These are phyloP conservation scores for Archegozetes longisetosus DNA, from an alignment of 1,140 invertebrate species.

Conservation along the genomic window DNA sequence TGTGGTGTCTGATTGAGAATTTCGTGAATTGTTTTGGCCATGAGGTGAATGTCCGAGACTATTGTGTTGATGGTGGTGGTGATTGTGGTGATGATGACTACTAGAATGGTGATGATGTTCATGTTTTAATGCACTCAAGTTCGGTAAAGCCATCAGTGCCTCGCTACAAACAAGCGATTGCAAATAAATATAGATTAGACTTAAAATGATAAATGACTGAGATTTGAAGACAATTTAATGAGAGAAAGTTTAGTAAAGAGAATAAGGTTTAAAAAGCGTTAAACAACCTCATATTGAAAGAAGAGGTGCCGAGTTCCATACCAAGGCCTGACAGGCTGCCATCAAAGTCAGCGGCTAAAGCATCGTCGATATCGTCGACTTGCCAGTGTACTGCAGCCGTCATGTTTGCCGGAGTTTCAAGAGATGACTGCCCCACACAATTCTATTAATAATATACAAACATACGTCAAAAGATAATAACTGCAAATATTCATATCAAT, in stretches of 20 bases:
- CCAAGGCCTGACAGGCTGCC: slow-evolving; percentile 54
- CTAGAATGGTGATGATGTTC: slow-evolving; percentile 1
- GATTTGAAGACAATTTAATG: no score
- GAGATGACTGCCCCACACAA: not conserved
- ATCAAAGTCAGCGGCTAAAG: slow-evolving; percentile 56
- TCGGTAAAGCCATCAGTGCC: slow-evolving; percentile 16
- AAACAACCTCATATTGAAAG: slow-evolving; percentile 53
- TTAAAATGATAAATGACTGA: no score
- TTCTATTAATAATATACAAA: not conserved
- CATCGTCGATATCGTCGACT: slow-evolving; percentile 47
- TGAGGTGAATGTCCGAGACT: not conserved
- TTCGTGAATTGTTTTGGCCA: not conserved
- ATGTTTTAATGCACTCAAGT: slow-evolving; percentile 10
- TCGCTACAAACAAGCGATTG: not conserved
- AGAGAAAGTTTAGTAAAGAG: not conserved
- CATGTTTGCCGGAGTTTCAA: slow-evolving; percentile 12
- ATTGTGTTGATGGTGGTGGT: not conserved
- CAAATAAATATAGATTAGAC: not conserved
- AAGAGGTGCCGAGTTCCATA: slow-evolving; percentile 47
- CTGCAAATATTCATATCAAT: not conserved
- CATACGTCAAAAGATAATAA: not conserved
- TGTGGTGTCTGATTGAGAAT: not conserved
- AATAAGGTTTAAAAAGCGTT: no score
- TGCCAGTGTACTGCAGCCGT: slow-evolving; percentile 25
- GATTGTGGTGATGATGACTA: not conserved